Conservation (phyloP, 2,888 invertebrate genomes). For the Meteorus cinctellus region DNA sequence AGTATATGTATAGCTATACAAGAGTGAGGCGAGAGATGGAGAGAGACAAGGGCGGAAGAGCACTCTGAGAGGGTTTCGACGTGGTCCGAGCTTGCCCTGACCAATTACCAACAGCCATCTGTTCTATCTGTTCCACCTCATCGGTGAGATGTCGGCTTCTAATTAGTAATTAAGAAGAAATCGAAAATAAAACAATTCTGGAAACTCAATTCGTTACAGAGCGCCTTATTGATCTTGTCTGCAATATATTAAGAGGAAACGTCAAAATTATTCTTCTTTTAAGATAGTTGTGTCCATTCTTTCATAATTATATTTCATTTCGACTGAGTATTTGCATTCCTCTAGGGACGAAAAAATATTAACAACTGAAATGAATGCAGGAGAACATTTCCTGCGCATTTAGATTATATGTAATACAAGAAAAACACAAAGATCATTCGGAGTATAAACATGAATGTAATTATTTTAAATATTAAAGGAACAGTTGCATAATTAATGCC, state of each 20-base stretch:
- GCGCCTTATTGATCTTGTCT: neutral
- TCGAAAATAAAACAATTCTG: conserved; percentile 57
- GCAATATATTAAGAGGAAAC: too few relatives aligned
- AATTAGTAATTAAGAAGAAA: conserved; percentile 62
- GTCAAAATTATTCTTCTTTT: neutral
- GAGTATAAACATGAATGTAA: too few relatives aligned
- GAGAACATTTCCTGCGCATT: neutral
- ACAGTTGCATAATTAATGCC: too few relatives aligned
- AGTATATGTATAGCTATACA: conserved; percentile 31
- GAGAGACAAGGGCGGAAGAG: conserved; percentile 33
- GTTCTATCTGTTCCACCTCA: conserved; percentile 57
- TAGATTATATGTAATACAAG: too few relatives aligned
- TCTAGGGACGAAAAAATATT: too few relatives aligned
- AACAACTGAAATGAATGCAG: too few relatives aligned
- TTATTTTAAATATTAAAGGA: too few relatives aligned
- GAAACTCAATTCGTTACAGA: conserved; percentile 2
- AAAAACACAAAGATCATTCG: too few relatives aligned
- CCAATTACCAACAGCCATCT: conserved; percentile 60
- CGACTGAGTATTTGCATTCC: too few relatives aligned
- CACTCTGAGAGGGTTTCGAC: conserved; percentile 29
- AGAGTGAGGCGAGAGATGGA: conserved; percentile 30
- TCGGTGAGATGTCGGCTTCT: conserved; percentile 57
- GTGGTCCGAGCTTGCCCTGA: conserved; percentile 48
- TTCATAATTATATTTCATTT: neutral
- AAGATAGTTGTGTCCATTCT: neutral